phyloP scores from a whole-genome alignment of 2,888 invertebrate genomes.

The Himalopsyche anomala region DNA sequence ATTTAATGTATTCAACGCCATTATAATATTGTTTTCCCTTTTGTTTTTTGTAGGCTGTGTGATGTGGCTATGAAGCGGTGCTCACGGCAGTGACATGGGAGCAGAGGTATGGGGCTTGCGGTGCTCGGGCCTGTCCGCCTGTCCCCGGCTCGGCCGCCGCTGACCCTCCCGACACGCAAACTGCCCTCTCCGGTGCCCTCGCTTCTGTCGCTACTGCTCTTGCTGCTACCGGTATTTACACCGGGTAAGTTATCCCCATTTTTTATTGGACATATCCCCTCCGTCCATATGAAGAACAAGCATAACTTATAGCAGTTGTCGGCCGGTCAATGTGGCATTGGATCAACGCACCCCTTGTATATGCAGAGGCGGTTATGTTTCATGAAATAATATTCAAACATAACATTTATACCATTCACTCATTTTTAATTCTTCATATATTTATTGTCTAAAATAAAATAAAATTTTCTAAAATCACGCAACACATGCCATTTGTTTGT shows the following conservation, averaged over 20 bases:
- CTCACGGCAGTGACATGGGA: conserved; percentile 87
- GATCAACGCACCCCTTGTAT: too few species aligned
- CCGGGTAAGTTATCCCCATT: conserved; percentile 63
- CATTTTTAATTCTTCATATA: too few species aligned
- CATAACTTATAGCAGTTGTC: too few species aligned
- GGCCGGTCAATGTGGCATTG: too few species aligned
- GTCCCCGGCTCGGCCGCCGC: conserved; percentile 80
- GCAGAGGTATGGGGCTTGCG: conserved; percentile 94
- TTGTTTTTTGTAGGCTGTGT: conserved; percentile 65
- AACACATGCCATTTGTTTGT: too few species aligned
- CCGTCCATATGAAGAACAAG: neutral
- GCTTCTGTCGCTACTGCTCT: conserved; percentile 76
- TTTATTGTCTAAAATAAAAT: too few species aligned
- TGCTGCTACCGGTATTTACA: conserved; percentile 71
- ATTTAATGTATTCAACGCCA: too few species aligned
- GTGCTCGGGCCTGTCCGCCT: conserved; percentile 85
- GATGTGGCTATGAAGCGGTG: conserved; percentile 86
- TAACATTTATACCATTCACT: too few species aligned
- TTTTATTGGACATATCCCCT: neutral
- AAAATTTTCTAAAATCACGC: too few species aligned
- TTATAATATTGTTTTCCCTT: neutral
- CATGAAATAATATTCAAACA: too few species aligned
- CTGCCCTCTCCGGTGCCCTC: conserved; percentile 75
- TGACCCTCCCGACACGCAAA: conserved; percentile 75
- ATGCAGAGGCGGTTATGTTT: too few species aligned